phyloP scores from a whole-genome alignment of 2,113 vertebrate genomes.

The Chlamydotis undulata region DNA sequence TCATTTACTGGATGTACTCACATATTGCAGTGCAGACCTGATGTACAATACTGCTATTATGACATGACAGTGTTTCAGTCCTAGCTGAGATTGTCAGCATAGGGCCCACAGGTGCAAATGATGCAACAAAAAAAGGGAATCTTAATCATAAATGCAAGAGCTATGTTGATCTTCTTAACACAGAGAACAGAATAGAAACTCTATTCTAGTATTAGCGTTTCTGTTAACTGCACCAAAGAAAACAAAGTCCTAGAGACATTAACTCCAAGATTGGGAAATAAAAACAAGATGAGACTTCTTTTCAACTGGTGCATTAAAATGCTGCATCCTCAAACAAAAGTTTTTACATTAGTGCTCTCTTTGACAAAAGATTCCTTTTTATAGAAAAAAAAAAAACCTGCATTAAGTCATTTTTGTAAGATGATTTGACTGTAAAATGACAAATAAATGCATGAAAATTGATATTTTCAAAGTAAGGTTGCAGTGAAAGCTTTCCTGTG shows the following conservation, averaged over 20 bases:
- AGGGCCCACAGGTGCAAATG: background rate
- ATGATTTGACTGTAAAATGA: background rate
- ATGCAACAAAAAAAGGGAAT: background rate
- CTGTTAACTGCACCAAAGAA: background rate
- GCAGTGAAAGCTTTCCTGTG: background rate
- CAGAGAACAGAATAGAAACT: background rate
- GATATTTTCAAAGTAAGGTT: background rate
- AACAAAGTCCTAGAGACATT: background rate
- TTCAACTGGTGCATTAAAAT: background rate
- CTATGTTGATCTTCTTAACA: background rate
- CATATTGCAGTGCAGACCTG: background rate
- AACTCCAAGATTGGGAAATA: background rate
- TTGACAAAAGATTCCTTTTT: background rate
- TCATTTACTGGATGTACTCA: background rate
- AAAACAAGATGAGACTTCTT: background rate
- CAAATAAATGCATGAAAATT: background rate
- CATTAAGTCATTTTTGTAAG: background rate
- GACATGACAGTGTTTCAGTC: background rate
- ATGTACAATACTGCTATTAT: background rate
- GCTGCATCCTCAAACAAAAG: background rate
- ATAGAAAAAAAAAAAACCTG: background rate
- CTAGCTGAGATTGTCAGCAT: background rate
- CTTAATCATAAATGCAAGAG: background rate
- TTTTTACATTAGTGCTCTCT: background rate
- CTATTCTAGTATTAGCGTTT: background rate